These are phyloP conservation scores for Pentamera pediparva DNA, from an alignment of 53 echinoderm and acorn worm species.

Conservation along the genomic window DNA sequence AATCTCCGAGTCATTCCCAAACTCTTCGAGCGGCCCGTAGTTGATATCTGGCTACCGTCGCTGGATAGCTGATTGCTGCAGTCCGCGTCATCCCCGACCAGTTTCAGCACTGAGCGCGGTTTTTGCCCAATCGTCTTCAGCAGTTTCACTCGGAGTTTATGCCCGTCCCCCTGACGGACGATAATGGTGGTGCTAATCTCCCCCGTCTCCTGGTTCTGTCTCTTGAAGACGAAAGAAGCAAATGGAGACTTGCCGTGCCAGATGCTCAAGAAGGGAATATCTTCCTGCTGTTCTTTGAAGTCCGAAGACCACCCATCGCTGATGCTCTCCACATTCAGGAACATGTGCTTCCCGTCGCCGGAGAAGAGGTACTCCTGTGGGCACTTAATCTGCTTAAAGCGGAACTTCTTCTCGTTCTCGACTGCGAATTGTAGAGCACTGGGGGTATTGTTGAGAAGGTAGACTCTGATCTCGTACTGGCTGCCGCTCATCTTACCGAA, in stretches of 20 bases:
- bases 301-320: slow-evolving; percentile 72
- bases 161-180: slow-evolving; percentile 47
- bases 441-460: slow-evolving; percentile 86
- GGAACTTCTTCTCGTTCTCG: slow-evolving; percentile 63
- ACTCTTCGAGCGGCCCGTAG: too few relatives aligned
- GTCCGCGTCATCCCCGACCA: too few relatives aligned
- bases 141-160: too few relatives aligned
- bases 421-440: slow-evolving; percentile 90
- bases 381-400: slow-evolving; percentile 51
- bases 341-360: slow-evolving; percentile 57
- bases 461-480: slow-evolving; percentile 67
- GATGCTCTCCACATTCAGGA: slow-evolving; percentile 45
- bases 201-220: slow-evolving; percentile 46
- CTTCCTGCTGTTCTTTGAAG: slow-evolving; percentile 49
- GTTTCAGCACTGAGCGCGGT: too few relatives aligned
- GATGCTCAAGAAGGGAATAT: slow-evolving; percentile 57
- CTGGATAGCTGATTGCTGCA: too few relatives aligned
- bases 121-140: too few relatives aligned
- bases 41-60: too few relatives aligned
- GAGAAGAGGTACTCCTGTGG: slow-evolving; percentile 60
- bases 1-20: too few relatives aligned
- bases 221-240: slow-evolving; percentile 78
- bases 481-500: slow-evolving; percentile 59
- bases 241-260: slow-evolving; percentile 86
- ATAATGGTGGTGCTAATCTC: slow-evolving; percentile 58